These are phyloP conservation scores for Geococcyx californianus DNA, from an alignment of 2,113 vertebrate genomes.

Conservation along the genomic window DNA sequence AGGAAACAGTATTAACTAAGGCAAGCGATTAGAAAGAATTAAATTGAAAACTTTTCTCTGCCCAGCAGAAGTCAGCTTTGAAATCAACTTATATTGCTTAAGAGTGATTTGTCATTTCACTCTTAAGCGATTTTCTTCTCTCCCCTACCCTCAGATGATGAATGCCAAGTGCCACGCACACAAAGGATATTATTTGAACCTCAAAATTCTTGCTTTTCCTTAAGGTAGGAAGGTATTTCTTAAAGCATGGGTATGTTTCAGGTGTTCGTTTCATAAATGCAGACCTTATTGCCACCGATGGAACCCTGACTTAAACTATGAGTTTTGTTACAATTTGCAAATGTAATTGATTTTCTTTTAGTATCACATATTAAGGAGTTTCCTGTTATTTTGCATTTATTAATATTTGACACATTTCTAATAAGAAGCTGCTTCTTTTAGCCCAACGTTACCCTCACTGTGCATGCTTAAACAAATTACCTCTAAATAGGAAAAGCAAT, in stretches of 20 bases:
- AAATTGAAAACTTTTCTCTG: slow-evolving; percentile 20
- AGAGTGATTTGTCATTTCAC: not conserved
- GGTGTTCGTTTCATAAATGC: not conserved
- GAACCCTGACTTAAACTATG: not conserved
- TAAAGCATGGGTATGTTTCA: not conserved
- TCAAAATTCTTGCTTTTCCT: not conserved
- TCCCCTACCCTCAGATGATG: accelerated
- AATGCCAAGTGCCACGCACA: not conserved
- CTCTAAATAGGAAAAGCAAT: not conserved
- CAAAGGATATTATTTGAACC: not conserved
- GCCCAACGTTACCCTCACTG: not conserved
- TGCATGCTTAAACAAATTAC: slow-evolving; percentile 3
- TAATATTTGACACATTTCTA: slow-evolving; percentile 1
- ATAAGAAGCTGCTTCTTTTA: not conserved
- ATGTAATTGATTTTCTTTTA: not conserved
- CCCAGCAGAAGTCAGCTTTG: not conserved
- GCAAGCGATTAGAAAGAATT: slow-evolving; percentile 41
- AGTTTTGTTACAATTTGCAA: not conserved
- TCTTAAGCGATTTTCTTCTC: not conserved
- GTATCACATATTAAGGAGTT: not conserved
- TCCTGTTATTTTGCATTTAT: not conserved
- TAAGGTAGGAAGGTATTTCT: not conserved
- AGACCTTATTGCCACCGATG: not conserved
- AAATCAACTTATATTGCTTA: not conserved
- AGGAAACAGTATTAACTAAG: slow-evolving; percentile 27